Conservation (phyloP, 2,113 vertebrate genomes). For the Stercorarius parasiticus region DNA sequence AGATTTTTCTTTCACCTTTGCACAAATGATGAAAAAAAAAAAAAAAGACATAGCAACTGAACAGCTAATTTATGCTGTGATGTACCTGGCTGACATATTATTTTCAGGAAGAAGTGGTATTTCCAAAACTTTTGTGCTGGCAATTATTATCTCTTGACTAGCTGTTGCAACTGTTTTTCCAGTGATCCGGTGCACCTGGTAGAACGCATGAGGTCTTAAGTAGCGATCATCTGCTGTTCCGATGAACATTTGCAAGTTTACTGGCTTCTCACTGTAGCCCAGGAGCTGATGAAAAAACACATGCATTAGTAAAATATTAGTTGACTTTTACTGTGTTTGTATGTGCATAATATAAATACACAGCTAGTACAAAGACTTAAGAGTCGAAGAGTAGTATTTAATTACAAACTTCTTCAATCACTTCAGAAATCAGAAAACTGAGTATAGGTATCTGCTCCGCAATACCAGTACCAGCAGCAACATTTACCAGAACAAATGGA, state of each 20-base stretch:
- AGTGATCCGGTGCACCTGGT: constrained; percentile 98
- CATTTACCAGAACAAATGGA: background rate
- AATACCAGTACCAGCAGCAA: background rate
- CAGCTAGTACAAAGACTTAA: background rate
- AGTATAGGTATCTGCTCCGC: background rate
- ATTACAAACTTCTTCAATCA: background rate
- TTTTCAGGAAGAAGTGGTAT: constrained; percentile 98
- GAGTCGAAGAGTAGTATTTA: background rate
- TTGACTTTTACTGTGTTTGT: background rate
- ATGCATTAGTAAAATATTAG: background rate
- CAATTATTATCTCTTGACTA: constrained; percentile 93
- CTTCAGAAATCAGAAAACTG: background rate
- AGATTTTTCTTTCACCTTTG: background rate
- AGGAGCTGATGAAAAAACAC: constrained; percentile 80
- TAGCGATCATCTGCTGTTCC: constrained; percentile 98
- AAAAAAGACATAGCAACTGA: background rate
- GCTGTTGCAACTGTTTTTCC: constrained; percentile 97
- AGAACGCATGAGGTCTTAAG: constrained; percentile 95
- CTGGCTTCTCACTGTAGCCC: constrained; percentile 93
- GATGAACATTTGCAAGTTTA: constrained; percentile 99
- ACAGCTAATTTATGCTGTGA: background rate
- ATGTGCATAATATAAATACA: background rate
- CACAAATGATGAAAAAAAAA: accelerated
- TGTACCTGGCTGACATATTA: constrained; percentile 95
- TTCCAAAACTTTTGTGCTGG: constrained; percentile 96